phyloP scores from a whole-genome alignment of 2,113 vertebrate species.

The Ahaetulla prasina region DNA sequence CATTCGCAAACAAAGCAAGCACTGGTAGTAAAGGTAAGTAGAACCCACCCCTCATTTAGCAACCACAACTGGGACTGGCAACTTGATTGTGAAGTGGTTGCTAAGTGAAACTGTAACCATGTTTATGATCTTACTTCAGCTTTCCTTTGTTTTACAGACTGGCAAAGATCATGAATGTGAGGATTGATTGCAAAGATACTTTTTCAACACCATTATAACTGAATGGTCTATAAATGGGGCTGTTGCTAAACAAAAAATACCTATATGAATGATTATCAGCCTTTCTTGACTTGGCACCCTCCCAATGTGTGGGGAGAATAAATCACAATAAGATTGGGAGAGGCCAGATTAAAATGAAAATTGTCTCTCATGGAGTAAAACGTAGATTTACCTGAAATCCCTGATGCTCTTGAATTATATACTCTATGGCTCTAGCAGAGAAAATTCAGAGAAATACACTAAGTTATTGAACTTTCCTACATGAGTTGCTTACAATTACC shows the following conservation, averaged over 20 bases:
- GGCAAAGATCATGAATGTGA: neutral
- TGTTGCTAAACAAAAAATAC: neutral
- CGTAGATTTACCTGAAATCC: neutral
- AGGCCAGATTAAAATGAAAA: neutral
- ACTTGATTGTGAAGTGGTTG: neutral
- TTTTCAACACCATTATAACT: neutral
- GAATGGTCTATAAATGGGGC: neutral
- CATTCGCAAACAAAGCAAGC: no score
- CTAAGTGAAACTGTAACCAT: neutral
- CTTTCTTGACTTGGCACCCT: neutral
- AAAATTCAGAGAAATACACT: neutral
- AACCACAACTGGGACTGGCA: neutral
- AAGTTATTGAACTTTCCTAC: neutral
- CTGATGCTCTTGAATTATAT: neutral
- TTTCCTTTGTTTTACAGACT: neutral
- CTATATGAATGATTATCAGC: neutral
- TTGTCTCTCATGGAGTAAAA: neutral
- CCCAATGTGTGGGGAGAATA: neutral
- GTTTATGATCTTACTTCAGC: neutral
- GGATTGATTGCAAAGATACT: neutral
- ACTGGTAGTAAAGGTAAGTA: no score
- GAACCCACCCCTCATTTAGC: neutral
- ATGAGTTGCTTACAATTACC: neutral
- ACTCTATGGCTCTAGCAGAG: neutral
- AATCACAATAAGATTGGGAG: neutral